Conservation (phyloP, 2,888 invertebrate species). For the Arrhopalites spinosus region DNA sequence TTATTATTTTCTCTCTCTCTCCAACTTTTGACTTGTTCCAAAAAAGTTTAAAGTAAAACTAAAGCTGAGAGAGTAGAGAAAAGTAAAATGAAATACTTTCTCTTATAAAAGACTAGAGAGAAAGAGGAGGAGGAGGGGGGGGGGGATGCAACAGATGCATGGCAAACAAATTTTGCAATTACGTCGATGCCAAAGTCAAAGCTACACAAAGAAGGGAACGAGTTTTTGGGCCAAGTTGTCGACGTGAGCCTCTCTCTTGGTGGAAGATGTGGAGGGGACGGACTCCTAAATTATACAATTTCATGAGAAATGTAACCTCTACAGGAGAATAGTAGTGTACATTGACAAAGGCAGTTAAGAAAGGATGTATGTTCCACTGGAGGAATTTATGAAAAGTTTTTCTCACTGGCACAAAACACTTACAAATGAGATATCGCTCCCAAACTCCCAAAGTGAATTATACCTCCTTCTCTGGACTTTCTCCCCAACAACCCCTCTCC, state of each 20-base stretch:
- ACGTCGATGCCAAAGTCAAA: constrained; percentile 7
- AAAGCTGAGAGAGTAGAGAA: no score
- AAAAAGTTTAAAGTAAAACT: neutral
- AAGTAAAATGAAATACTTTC: neutral
- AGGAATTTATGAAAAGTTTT: constrained; percentile 24
- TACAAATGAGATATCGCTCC: constrained; percentile 17
- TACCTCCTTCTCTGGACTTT: constrained; percentile 8
- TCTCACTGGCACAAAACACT: constrained; percentile 12
- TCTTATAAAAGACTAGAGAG: neutral
- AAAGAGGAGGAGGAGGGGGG: neutral
- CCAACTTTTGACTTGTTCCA: no score
- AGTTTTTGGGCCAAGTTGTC: neutral
- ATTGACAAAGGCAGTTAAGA: neutral
- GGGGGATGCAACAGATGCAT: constrained; percentile 19
- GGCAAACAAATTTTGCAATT: constrained; percentile 23
- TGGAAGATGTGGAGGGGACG: no score
- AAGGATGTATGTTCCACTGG: constrained; percentile 2
- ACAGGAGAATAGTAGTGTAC: no score
- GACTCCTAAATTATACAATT: no score
- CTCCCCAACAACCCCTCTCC: neutral
- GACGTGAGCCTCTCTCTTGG: neutral
- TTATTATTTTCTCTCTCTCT: constrained; percentile 15
- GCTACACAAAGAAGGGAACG: no score
- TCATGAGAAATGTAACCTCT: neutral
- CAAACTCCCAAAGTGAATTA: constrained; percentile 4